Evolutionary conservation across 2,888 invertebrate species (phyloP), one percentile per base, ranked within the genome.

Genomic region (Spialia ferax): DNA sequence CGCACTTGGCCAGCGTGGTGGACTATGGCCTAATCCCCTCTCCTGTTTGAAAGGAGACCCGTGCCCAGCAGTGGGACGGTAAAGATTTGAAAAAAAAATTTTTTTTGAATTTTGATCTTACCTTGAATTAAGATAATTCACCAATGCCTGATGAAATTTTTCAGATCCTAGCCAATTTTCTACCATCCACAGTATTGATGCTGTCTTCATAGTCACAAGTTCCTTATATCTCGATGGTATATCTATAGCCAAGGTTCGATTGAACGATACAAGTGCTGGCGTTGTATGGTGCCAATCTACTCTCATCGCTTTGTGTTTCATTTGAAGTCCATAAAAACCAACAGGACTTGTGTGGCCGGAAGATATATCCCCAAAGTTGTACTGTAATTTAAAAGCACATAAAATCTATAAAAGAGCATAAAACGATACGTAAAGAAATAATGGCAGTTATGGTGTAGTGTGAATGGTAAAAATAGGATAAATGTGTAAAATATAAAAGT

Each of bases 101-200:
- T n/a, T n/a, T n/a, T n/a, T n/a, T n/a, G n/a, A n/a, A n/a, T 50
- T 10, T 35, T 59, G 48, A 22, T n/a, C 38, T 54, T 70, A 79
- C 86, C 80, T 84, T 63, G 81, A 81, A 71, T 90, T 88, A 11
- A 93, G 86, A 74, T 91, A 92, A 72, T 87, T 85, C 35, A 89
- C 83, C 62, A 93, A 72, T 2, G 91, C 84, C 42, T 79, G 75
- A 70, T 89, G 82, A 69, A 85, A 81, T 77, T 82, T 87, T 63
- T 90, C 85, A 0, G 86, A 77, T 1, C 85, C 88, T 0, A 93
- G 72, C 92, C 93, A 93, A 64, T 92, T 91, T 69, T 93, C 92
- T 10, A 93, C 74, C 93, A 93, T 93, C 92, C 93, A 92, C 42
- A 93, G 64, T 15, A 93, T 79, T 0, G 93, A 86, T 0, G 90